phyloP scores from a whole-genome alignment of 2,113 vertebrate species.

The Hiodon tergisus region DNA sequence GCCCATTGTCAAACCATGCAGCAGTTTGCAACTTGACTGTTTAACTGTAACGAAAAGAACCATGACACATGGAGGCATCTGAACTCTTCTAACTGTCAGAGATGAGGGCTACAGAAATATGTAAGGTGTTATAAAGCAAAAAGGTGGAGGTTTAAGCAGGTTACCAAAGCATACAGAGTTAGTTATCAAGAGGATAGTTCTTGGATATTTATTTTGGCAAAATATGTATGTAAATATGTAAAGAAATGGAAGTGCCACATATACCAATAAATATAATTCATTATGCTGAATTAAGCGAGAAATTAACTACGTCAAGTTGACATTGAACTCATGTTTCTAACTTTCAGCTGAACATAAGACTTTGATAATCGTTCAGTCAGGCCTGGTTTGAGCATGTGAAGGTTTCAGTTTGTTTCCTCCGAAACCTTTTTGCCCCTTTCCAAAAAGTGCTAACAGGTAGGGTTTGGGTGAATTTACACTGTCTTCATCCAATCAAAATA shows the following conservation, averaged over 20 bases:
- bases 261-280: neutral
- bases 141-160: neutral
- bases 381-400: too few relatives aligned
- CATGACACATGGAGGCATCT: neutral
- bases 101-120: neutral
- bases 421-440: too few relatives aligned
- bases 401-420: too few relatives aligned
- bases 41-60: neutral
- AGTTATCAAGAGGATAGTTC: too few relatives aligned
- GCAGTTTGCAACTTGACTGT: too few relatives aligned
- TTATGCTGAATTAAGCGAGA: neutral
- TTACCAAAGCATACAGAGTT: neutral
- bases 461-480: too few relatives aligned
- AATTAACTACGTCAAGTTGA: neutral
- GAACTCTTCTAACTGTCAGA: neutral
- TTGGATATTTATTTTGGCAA: neutral
- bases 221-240: constrained; percentile 1
- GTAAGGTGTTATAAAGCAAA: constrained; percentile 5
- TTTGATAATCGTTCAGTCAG: too few relatives aligned
- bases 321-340: too few relatives aligned
- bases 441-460: too few relatives aligned
- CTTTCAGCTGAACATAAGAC: too few relatives aligned
- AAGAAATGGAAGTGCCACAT: constrained; percentile 16
- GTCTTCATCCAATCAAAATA: too few relatives aligned
- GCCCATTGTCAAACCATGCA: too few relatives aligned